Conservation (phyloP, 2,888 invertebrate genomes). For the Hermodice carunculata region DNA sequence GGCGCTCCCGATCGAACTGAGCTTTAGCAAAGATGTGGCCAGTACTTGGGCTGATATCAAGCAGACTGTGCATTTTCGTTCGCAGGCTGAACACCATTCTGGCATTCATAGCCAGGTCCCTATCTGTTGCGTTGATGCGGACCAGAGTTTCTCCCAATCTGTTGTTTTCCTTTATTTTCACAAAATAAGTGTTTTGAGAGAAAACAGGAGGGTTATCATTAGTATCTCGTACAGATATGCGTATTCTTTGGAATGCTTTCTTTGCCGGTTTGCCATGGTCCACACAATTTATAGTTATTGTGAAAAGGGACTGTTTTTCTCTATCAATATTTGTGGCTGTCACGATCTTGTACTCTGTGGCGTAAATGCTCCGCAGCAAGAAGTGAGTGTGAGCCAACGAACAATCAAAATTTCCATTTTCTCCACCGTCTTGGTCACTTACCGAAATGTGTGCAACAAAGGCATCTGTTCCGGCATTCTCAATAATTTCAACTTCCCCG, state of each 20-base stretch:
- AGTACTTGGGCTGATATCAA: too few species aligned
- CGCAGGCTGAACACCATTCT: too few species aligned
- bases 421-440: constrained; percentile 13
- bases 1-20: too few species aligned
- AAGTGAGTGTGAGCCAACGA: constrained; percentile 6
- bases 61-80: too few species aligned
- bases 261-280: constrained; percentile 10
- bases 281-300: constrained; percentile 8
- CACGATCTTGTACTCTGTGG: constrained; percentile 12
- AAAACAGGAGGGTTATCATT: constrained; percentile 29
- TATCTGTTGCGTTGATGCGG: constrained; percentile 19
- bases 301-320: constrained; percentile 4
- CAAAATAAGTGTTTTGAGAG: constrained; percentile 6
- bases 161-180: constrained; percentile 23
- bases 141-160: constrained; percentile 6
- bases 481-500: too few species aligned
- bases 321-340: constrained; percentile 13
- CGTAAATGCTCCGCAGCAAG: constrained; percentile 3
- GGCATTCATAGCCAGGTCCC: too few species aligned
- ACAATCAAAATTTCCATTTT: constrained; percentile 13
- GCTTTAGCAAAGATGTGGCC: too few species aligned
- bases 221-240: constrained; percentile 16
- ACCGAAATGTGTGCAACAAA: constrained; percentile 29
- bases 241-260: constrained; percentile 1
- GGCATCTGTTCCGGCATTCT: too few species aligned